These are phyloP conservation scores for Crypturellus undulatus DNA, from an alignment of 2,113 vertebrate species.

Conservation along the genomic window DNA sequence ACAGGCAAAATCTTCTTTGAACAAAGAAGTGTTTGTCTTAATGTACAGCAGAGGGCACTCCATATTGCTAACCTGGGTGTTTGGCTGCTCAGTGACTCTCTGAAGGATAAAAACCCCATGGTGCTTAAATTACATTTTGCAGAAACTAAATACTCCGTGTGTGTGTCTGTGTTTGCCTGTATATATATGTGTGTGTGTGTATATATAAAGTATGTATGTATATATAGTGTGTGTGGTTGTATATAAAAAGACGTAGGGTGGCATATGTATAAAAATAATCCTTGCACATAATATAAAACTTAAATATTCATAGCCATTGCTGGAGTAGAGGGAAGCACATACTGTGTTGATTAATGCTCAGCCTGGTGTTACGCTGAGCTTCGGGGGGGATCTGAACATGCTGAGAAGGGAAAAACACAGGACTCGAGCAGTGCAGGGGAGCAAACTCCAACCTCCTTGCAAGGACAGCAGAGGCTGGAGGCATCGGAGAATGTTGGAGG, in stretches of 20 bases:
- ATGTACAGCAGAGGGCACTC: constrained; percentile 78
- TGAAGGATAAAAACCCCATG: background rate
- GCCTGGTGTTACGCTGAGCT: constrained; percentile 9
- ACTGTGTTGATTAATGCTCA: constrained; percentile 50
- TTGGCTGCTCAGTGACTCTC: background rate
- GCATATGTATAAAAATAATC: constrained; percentile 58
- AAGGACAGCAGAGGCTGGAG: background rate
- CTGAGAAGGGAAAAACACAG: background rate
- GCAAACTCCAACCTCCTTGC: background rate
- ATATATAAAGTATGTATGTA: background rate
- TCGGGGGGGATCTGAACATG: background rate
- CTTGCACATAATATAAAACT: constrained; percentile 30
- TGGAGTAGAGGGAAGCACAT: constrained; percentile 7
- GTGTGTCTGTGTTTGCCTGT: constrained; percentile 35
- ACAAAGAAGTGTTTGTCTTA: constrained; percentile 21
- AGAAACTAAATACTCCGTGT: constrained; percentile 12
- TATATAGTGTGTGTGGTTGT: background rate
- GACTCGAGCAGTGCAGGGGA: background rate
- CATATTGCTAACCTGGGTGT: background rate
- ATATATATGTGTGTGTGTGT: background rate
- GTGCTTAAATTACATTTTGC: constrained; percentile 13
- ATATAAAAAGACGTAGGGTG: constrained; percentile 52
- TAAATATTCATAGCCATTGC: background rate
- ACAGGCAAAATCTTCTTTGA: background rate
- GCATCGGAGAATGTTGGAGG: background rate